Evolutionary conservation across 2,113 vertebrate species (phyloP), one percentile per base, ranked within the genome.

Genomic region (Corapipo altera): DNA sequence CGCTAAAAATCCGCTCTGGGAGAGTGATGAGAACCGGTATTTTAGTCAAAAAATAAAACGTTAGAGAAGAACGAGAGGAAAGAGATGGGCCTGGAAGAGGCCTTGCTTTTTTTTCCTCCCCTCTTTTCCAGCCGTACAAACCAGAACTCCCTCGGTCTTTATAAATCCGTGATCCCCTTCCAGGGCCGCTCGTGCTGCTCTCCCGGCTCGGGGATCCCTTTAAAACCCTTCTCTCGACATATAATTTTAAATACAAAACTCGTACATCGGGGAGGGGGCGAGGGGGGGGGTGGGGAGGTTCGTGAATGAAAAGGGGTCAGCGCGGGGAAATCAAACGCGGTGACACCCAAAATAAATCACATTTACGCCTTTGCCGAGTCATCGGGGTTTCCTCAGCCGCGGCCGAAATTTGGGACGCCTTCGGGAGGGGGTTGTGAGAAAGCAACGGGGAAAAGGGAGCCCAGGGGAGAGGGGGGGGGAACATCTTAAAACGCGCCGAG

Each of bases 401-500:
- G 84, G 89, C 83, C 88, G 70, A 59, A 76, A 93, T 96, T 94
- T 73, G 88, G 94, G 12, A 44, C 66, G 77, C 46, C 57, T 76
- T 96, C 81, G 41, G 86, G 67, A 26, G 85, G 86, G 58, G 57
- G 37, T 64, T 64, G 75, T 5, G 46, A 37, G 74, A 58, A 49
- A 49, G 66, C 22, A 55, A 32, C 23, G 14, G 21, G 17, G 66
- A 59, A 66, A 83, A 57, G 71, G 12, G 26, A 65, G 46, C 16
- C 62, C 88, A 57, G 57, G 44, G 51, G 27, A 70, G 24, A 19
- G 23, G 13, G 9, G 35, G 22, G 49, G 20, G 57, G 74, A 76
- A 21, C 52, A 81, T 95, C n/a, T 97, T 95, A 99, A 99, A 98
- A 99, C 98, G 99, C 98, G 98, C 98, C 97, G 97, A 78, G 39